phyloP scores from a whole-genome alignment of 2,888 invertebrate species.

The Scaptomyza cyrtandrae region DNA sequence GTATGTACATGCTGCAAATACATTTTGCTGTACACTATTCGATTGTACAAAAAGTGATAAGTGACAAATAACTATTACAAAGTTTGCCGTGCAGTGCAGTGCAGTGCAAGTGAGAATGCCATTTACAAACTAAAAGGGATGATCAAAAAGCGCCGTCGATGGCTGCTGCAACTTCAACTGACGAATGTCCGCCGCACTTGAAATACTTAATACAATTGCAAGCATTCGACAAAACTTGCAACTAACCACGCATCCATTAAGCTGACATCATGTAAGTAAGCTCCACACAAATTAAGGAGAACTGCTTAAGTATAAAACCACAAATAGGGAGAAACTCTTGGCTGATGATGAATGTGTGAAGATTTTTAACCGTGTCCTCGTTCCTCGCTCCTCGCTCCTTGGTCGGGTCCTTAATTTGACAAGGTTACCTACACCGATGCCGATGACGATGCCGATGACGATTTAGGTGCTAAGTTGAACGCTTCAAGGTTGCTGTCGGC shows the following conservation, averaged over 20 bases:
- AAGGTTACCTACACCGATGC: conserved; percentile 42
- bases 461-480: conserved; percentile 54
- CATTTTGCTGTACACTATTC: not conserved
- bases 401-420: conserved; percentile 23
- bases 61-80: not conserved
- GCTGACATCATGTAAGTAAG: conserved; percentile 45
- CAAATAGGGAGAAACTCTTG: not conserved
- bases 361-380: conserved; percentile 9
- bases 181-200: not conserved
- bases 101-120: conserved; percentile 40
- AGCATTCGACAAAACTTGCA: not conserved
- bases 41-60: conserved; percentile 20
- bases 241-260: conserved; percentile 9
- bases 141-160: conserved; percentile 16
- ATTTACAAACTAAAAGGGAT: not conserved
- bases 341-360: not conserved
- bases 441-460: not conserved
- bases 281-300: conserved; percentile 1
- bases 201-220: not conserved
- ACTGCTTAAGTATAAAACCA: conserved; percentile 4
- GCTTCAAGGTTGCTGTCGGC: conserved; percentile 65
- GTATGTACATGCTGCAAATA: not conserved
- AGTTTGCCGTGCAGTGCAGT: not conserved
- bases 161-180: conserved; percentile 27
- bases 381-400: too few relatives aligned